phyloP scores from a whole-genome alignment of 2,113 vertebrate species.

The Atherinomorus stipes region DNA sequence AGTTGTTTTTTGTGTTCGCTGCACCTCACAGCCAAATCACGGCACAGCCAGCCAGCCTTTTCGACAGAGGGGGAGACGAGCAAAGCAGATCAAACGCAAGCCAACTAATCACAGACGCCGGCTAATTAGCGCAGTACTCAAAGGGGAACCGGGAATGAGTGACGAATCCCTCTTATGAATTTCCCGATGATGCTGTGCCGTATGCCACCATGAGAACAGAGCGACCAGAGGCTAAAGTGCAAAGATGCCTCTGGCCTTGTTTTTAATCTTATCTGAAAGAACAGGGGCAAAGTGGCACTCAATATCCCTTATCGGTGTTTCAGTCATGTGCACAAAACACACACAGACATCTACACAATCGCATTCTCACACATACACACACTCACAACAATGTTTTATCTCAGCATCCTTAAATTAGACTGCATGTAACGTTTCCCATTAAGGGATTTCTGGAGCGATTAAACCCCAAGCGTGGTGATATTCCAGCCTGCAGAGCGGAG shows the following conservation, averaged over 20 bases:
- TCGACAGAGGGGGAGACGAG: conserved; percentile 60
- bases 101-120: conserved; percentile 78
- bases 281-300: conserved; percentile 57
- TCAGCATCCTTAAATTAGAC: conserved; percentile 74
- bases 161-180: conserved; percentile 76
- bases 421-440: conserved; percentile 71
- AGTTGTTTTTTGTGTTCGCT: conserved; percentile 32
- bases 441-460: conserved; percentile 73
- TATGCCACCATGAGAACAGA: conserved; percentile 54
- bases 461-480: conserved; percentile 56
- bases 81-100: conserved; percentile 78
- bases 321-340: conserved; percentile 40
- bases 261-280: conserved; percentile 63
- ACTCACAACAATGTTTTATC: conserved; percentile 49
- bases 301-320: conserved; percentile 67
- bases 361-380: conserved; percentile 18
- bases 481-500: conserved; percentile 55
- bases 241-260: conserved; percentile 57
- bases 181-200: conserved; percentile 49
- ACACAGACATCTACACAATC: conserved; percentile 9
- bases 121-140: conserved; percentile 80
- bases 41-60: conserved; percentile 64
- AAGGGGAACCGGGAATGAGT: conserved; percentile 76
- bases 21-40: conserved; percentile 61
- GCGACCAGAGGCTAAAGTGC: conserved; percentile 63